These are phyloP conservation scores for Marmota flaviventris DNA, from an alignment of 2,113 vertebrate genomes.

Conservation along the genomic window DNA sequence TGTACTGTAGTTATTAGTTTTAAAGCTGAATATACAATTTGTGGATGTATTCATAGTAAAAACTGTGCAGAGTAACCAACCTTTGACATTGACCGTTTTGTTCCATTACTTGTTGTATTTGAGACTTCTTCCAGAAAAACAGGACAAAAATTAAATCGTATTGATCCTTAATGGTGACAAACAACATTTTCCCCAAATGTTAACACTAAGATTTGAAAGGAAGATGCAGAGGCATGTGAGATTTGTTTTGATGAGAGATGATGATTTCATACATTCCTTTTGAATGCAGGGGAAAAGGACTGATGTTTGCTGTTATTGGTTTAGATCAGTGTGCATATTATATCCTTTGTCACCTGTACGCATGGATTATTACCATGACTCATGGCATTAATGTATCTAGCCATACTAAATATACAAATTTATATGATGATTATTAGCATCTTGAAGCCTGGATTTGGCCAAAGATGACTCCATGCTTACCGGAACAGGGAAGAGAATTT, in stretches of 20 bases:
- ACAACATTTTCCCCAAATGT: neutral
- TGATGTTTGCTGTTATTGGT: neutral
- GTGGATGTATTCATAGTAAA: neutral
- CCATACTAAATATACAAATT: neutral
- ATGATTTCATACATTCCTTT: neutral
- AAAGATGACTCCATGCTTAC: neutral
- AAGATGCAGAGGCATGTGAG: neutral
- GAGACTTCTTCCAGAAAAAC: constrained; percentile 4
- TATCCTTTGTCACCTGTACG: neutral
- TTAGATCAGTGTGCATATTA: neutral
- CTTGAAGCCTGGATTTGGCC: neutral
- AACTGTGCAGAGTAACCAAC: neutral
- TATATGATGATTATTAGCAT: neutral
- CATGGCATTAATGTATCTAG: neutral
- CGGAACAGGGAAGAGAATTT: neutral
- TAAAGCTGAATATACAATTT: constrained; percentile 12
- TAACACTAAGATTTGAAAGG: neutral
- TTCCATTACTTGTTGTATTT: neutral
- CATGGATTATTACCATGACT: too few species aligned
- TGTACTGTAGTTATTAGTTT: constrained; percentile 12
- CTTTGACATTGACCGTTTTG: constrained; percentile 1
- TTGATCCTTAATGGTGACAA: constrained; percentile 32
- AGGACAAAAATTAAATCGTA: neutral
- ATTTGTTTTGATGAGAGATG: neutral
- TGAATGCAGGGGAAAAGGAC: neutral